These are phyloP conservation scores for Phyllopteryx taeniolatus DNA, from an alignment of 2,113 vertebrate genomes.

Conservation along the genomic window DNA sequence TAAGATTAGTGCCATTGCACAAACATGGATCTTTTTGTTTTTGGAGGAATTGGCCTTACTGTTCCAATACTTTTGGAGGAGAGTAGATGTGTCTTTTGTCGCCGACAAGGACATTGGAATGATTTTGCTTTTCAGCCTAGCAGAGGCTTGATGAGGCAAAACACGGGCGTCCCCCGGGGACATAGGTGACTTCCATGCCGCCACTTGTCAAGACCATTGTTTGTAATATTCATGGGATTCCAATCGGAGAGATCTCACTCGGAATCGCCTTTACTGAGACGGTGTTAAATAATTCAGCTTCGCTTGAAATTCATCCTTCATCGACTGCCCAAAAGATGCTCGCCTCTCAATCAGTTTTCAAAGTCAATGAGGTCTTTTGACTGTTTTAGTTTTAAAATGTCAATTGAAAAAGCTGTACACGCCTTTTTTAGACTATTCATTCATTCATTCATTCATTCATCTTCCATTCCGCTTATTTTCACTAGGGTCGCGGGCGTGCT, in stretches of 20 bases:
- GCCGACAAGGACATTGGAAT: neutral
- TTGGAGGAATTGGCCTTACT: neutral
- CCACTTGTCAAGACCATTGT: neutral
- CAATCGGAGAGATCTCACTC: neutral
- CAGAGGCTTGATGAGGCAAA: neutral
- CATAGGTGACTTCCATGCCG: neutral
- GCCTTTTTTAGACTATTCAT: no score
- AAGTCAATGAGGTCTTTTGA: conserved; percentile 14
- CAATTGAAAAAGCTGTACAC: neutral
- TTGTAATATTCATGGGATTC: conserved; percentile 1
- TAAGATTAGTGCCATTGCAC: neutral
- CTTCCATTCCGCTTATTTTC: no score
- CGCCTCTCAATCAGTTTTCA: conserved; percentile 16
- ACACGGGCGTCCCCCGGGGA: neutral
- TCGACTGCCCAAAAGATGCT: conserved; percentile 3
- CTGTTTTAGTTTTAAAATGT: neutral
- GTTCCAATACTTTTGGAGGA: neutral
- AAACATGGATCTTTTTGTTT: neutral
- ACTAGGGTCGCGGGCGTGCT: no score
- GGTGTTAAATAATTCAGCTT: conserved; percentile 44
- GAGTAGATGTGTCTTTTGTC: neutral
- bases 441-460: no score
- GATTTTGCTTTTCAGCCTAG: neutral
- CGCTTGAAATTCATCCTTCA: conserved; percentile 33
- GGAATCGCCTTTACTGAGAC: neutral